Evolutionary conservation across 2,113 vertebrate genomes (phyloP).

Genomic region (Carassius carassius): DNA sequence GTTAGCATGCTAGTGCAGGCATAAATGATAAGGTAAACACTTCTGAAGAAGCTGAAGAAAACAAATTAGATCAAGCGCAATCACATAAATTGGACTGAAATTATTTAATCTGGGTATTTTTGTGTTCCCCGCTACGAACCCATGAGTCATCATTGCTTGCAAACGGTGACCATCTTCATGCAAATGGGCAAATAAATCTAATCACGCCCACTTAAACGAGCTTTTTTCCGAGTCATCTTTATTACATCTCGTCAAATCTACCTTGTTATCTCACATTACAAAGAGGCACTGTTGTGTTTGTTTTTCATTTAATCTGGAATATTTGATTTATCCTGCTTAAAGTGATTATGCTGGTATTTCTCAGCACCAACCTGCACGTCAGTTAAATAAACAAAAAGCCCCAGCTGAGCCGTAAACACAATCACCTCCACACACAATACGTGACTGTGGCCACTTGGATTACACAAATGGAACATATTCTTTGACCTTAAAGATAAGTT

Average conservation of each 20-base stretch:
- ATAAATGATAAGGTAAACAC: slow-evolving; percentile 14
- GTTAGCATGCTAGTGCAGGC: neutral
- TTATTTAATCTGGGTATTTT: slow-evolving; percentile 52
- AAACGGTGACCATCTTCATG: slow-evolving; percentile 58
- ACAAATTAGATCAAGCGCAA: slow-evolving; percentile 23
- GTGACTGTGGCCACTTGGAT: neutral
- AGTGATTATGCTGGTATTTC: slow-evolving; percentile 60
- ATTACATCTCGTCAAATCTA: slow-evolving; percentile 64
- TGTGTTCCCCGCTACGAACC: slow-evolving; percentile 58
- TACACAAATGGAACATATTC: neutral
- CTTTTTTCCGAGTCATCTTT: slow-evolving; percentile 66
- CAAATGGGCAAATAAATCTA: slow-evolving; percentile 73
- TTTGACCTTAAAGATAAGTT: slow-evolving; percentile 21
- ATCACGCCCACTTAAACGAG: slow-evolving; percentile 68
- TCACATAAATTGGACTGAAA: slow-evolving; percentile 1
- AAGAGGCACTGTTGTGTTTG: slow-evolving; percentile 67
- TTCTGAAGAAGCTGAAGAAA: neutral
- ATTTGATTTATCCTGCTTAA: slow-evolving; percentile 70
- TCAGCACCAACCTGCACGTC: slow-evolving; percentile 46
- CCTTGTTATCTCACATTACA: slow-evolving; percentile 67
- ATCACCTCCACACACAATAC: slow-evolving; percentile 25
- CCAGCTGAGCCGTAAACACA: slow-evolving; percentile 39
- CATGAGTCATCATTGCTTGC: slow-evolving; percentile 66
- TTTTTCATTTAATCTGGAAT: slow-evolving; percentile 70
- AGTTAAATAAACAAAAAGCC: slow-evolving; percentile 52